These are phyloP conservation scores for Apodemia hepburni DNA, from an alignment of 2,888 invertebrate genomes.

Conservation along the genomic window DNA sequence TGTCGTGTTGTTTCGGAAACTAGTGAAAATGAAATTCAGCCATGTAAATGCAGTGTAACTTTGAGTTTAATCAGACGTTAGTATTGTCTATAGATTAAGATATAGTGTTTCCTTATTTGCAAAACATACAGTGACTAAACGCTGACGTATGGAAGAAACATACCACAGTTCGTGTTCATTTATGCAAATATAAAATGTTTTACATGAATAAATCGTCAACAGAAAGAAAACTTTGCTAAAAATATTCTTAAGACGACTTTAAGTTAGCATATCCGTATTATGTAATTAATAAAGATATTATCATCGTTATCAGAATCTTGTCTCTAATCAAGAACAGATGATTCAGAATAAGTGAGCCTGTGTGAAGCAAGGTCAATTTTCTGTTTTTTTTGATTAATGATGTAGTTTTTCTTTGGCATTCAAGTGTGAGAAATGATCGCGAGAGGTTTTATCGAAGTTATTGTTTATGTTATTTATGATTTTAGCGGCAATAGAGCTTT, in stretches of 20 bases:
- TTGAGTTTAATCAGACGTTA: background rate
- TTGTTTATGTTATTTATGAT: slow-evolving; percentile 51
- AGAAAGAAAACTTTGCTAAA: background rate
- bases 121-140: slow-evolving; percentile 24
- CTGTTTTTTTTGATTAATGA: slow-evolving; percentile 31
- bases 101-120: slow-evolving; percentile 13
- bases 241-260: background rate
- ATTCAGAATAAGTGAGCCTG: slow-evolving; percentile 43
- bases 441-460: slow-evolving; percentile 47
- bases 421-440: slow-evolving; percentile 43
- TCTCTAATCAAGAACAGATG: slow-evolving; percentile 48
- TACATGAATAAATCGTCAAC: slow-evolving; percentile 1
- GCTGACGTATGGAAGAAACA: slow-evolving; percentile 16
- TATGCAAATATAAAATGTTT: slow-evolving; percentile 4
- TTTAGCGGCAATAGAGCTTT: slow-evolving; percentile 31
- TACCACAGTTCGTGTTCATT: background rate
- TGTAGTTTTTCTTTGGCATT: slow-evolving; percentile 36
- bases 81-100: background rate
- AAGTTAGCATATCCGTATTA: background rate
- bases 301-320: slow-evolving; percentile 26
- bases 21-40: background rate
- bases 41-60: background rate
- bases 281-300: slow-evolving; percentile 6
- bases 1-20: background rate
- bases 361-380: slow-evolving; percentile 53